phyloP scores from a whole-genome alignment of 2,888 invertebrate species.

The Conchocele bisecta region DNA sequence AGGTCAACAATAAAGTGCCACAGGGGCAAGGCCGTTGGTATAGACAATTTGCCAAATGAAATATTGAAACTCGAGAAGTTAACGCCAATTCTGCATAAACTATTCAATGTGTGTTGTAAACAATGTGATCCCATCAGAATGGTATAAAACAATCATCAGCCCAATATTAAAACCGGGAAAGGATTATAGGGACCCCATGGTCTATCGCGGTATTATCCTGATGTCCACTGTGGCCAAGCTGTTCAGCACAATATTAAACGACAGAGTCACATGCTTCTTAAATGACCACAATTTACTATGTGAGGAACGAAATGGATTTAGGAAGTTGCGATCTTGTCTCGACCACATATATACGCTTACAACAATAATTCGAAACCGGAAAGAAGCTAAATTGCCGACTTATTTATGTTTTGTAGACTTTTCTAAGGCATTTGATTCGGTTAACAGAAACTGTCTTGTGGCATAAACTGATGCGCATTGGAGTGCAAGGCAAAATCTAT shows the following conservation, averaged over 20 bases:
- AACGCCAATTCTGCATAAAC: background rate
- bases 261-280: slow-evolving; percentile 1
- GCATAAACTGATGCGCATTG: too few relatives aligned
- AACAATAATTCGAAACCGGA: slow-evolving; percentile 16
- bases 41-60: slow-evolving; percentile 26
- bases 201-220: slow-evolving; percentile 8
- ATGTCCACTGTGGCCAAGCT: slow-evolving; percentile 24
- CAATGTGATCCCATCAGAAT: slow-evolving; percentile 8
- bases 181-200: slow-evolving; percentile 5
- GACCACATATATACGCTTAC: slow-evolving; percentile 13
- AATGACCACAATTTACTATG: slow-evolving; percentile 5
- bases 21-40: slow-evolving; percentile 2
- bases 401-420: slow-evolving; percentile 24
- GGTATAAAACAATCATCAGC: slow-evolving; percentile 14
- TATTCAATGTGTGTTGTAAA: slow-evolving; percentile 8
- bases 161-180: slow-evolving; percentile 19
- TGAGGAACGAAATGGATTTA: background rate
- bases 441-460: too few relatives aligned
- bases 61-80: slow-evolving; percentile 3
- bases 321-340: slow-evolving; percentile 14
- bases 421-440: slow-evolving; percentile 22
- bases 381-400: slow-evolving; percentile 8
- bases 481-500: too few relatives aligned
- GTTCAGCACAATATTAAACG: slow-evolving; percentile 2
- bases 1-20: background rate